Percentiles rank a stretch among this genome's conserved stretches.
Evolutionary conservation across 2,797 vertebrate genomes (phyloP).

Genomic region (Masticophis lateralis): DNA sequence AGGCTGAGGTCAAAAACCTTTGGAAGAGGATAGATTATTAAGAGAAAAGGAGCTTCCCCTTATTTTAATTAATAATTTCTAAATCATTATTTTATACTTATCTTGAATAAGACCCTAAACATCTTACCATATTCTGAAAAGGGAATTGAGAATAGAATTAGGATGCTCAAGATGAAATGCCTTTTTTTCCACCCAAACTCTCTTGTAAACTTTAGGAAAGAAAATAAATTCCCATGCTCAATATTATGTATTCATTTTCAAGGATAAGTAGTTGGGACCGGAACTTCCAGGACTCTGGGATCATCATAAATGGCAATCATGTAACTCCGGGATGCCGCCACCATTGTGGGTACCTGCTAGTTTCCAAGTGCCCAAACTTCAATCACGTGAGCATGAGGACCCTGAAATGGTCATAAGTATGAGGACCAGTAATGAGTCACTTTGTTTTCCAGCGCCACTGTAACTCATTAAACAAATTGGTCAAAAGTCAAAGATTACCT

Average conservation of each 20-base stretch:
- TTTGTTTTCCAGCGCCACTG: background rate
- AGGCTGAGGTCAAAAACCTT: background rate
- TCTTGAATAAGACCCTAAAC: background rate
- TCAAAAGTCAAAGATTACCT: background rate
- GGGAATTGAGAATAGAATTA: background rate
- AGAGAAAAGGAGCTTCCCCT: background rate
- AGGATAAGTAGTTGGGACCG: background rate
- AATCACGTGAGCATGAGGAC: background rate
- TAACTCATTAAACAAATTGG: background rate
- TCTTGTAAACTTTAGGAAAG: background rate
- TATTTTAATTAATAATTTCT: background rate
- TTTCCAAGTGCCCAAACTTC: background rate
- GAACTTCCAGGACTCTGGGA: background rate
- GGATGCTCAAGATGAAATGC: background rate
- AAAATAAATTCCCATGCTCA: background rate
- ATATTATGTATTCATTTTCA: background rate
- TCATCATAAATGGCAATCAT: background rate
- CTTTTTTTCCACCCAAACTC: background rate
- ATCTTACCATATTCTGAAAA: background rate
- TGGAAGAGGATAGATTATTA: background rate
- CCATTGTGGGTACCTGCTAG: background rate
- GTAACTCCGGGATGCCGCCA: background rate
- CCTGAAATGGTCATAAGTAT: background rate
- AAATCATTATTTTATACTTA: background rate
- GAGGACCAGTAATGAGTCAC: background rate